Percentiles rank a stretch among this genome's conserved stretches.
Conservation (phyloP, 2,113 vertebrate species). For the Clinocottus analis region DNA sequence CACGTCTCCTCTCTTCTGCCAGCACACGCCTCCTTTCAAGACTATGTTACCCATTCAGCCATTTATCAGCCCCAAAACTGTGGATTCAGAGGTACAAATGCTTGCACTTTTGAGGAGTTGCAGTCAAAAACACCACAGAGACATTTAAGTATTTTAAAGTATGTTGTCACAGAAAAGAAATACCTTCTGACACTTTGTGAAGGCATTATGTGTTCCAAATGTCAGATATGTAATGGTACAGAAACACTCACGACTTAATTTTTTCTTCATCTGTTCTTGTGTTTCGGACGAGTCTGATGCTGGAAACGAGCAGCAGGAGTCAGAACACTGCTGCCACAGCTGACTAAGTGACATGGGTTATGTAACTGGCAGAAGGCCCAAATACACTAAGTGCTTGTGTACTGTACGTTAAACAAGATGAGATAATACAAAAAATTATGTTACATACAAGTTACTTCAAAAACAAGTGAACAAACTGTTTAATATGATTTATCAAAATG, state of each 20-base stretch:
- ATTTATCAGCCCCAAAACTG: constrained; percentile 16
- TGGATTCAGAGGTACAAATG: neutral
- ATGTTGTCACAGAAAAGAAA: neutral
- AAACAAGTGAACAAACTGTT: neutral
- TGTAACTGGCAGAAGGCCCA: constrained; percentile 69
- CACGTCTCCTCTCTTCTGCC: constrained; percentile 56
- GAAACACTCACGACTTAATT: neutral
- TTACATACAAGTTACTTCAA: neutral
- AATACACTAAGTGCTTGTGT: constrained; percentile 28
- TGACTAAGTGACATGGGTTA: constrained; percentile 74
- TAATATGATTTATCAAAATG: neutral
- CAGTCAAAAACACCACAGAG: neutral
- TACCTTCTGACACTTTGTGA: neutral
- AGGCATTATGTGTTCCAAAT: neutral
- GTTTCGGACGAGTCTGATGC: constrained; percentile 20
- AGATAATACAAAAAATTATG: neutral
- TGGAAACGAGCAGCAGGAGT: constrained; percentile 66
- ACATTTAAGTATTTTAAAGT: neutral
- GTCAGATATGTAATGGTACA: neutral
- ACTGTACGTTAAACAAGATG: constrained; percentile 20
- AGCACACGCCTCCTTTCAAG: constrained; percentile 56
- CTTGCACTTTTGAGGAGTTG: neutral
- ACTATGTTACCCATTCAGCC: constrained; percentile 14
- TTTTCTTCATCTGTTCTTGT: constrained; percentile 13
- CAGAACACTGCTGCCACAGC: constrained; percentile 49